Evolutionary conservation across 2,113 vertebrate species (phyloP).

Genomic region (Tricholaema leucomelas): DNA sequence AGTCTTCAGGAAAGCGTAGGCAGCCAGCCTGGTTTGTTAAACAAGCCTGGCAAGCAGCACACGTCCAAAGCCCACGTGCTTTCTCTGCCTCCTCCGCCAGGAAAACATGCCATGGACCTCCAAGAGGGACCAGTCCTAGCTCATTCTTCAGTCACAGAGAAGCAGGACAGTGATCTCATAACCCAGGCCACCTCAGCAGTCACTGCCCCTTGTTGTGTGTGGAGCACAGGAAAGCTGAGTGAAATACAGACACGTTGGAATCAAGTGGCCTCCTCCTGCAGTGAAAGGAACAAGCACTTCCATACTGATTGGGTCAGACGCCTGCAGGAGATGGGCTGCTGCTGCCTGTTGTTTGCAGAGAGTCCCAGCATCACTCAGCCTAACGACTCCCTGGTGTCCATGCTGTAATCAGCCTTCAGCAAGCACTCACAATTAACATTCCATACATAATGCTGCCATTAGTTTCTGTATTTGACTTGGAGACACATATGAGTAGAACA

Average conservation of each 20-base stretch:
- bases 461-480: neutral
- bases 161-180: neutral
- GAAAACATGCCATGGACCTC: neutral
- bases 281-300: neutral
- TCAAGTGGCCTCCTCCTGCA: neutral
- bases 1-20: neutral
- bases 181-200: rapidly evolving
- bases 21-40: neutral
- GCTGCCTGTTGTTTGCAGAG: neutral
- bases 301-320: neutral
- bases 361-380: neutral
- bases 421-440: neutral
- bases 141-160: neutral
- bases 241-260: neutral
- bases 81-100: neutral
- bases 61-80: rapidly evolving
- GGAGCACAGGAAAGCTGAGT: neutral
- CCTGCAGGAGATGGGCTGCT: neutral
- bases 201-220: neutral
- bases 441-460: neutral
- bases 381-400: neutral
- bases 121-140: neutral
- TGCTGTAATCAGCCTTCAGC: neutral
- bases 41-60: neutral
- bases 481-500: neutral